These are phyloP conservation scores for Rhinichthys klamathensis DNA, from an alignment of 2,113 vertebrate genomes.

Conservation along the genomic window DNA sequence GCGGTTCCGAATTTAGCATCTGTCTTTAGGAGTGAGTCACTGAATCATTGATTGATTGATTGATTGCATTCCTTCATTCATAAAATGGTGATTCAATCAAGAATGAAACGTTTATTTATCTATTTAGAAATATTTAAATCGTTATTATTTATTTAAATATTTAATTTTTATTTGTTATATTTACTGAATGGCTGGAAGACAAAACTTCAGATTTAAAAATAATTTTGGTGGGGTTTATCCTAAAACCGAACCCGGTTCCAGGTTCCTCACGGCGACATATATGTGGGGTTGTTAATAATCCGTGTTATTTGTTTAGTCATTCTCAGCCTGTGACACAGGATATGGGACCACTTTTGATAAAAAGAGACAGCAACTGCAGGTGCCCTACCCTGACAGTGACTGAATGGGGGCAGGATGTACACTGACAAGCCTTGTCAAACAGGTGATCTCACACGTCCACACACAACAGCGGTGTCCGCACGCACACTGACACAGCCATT, in stretches of 20 bases:
- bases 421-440: conserved; percentile 74
- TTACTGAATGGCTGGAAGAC: background rate
- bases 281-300: conserved; percentile 50
- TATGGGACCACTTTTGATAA: conserved; percentile 73
- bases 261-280: conserved; percentile 56
- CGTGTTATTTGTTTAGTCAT: conserved; percentile 53
- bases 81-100: background rate
- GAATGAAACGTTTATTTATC: background rate
- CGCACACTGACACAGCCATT: conserved; percentile 51
- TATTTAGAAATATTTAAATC: too few relatives aligned
- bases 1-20: background rate
- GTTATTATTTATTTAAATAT: background rate
- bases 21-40: background rate
- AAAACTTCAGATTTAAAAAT: background rate
- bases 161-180: background rate
- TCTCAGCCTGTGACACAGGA: conserved; percentile 70
- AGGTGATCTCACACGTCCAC: conserved; percentile 63
- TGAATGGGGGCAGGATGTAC: conserved; percentile 77
- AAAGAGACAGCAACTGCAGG: conserved; percentile 69
- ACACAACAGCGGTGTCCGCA: conserved; percentile 54
- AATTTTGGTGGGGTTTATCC: conserved; percentile 12
- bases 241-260: conserved; percentile 39
- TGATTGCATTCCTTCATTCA: background rate
- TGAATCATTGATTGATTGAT: background rate
- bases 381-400: conserved; percentile 77